Conservation (phyloP, 1,140 invertebrate species). For the Liolophura sinensis region DNA sequence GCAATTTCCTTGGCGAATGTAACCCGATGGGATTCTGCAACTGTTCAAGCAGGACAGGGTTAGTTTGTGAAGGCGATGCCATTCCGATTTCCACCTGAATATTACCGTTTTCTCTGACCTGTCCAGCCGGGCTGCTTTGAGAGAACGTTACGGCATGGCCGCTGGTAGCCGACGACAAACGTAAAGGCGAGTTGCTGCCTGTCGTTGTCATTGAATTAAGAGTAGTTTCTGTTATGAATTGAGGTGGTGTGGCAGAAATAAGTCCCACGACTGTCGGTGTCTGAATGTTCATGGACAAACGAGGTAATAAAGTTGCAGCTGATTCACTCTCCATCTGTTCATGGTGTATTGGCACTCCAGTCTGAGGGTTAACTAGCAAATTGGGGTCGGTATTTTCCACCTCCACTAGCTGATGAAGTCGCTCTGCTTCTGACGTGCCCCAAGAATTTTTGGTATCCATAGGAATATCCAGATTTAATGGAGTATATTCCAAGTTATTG, state of each 20-base stretch:
- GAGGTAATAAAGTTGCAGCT: conserved; percentile 13
- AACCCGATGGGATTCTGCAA: conserved; percentile 32
- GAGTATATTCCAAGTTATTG: conserved; percentile 16
- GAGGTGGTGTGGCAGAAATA: conserved; percentile 32
- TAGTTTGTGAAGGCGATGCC: conserved; percentile 33
- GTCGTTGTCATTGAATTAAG: conserved; percentile 20
- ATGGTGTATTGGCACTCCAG: conserved; percentile 45
- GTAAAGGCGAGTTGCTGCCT: conserved; percentile 15
- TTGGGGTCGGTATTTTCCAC: conserved; percentile 48
- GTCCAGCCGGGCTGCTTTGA: conserved; percentile 17
- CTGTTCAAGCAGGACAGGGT: conserved; percentile 43
- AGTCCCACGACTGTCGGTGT: conserved; percentile 29
- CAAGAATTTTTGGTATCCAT: conserved; percentile 27
- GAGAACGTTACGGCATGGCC: conserved; percentile 28
- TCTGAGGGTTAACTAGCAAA: conserved; percentile 57
- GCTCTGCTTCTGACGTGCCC: conserved; percentile 22
- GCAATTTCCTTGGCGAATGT: conserved; percentile 12
- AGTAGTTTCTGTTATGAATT: conserved; percentile 64
- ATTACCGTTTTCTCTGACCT: conserved; percentile 23
- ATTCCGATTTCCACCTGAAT: conserved; percentile 10
- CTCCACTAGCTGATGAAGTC: conserved; percentile 27
- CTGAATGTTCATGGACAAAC: conserved; percentile 15
- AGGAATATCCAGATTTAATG: conserved; percentile 17
- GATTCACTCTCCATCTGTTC: conserved; percentile 12
- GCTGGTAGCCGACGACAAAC: conserved; percentile 19